Evolutionary conservation across 1,140 invertebrate species (phyloP), one percentile per base, ranked within the genome.

Genomic region (Drosophila fuyamai): DNA sequence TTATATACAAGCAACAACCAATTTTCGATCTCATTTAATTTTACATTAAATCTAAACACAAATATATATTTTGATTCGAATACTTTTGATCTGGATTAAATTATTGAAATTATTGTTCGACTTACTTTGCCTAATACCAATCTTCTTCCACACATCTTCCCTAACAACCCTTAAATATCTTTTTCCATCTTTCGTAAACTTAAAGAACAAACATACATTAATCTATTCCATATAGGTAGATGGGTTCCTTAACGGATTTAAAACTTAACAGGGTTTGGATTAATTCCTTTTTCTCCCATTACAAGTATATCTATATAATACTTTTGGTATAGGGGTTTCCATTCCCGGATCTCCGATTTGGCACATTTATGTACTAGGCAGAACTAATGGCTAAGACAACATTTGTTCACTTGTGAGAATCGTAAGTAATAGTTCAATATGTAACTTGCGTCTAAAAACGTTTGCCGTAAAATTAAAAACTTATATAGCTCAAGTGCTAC

Each of bases 321-420:
- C 73, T 53, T 50, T 59, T 48, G 41, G 62, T 46, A 70, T 63
- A 35, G 32, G 27, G 14, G 16, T 66, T 38, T 63, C 46, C 36
- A 41, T 48, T 5, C 46, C 38, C 14, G 43, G 38, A 32, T n/a
- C 27, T 63, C 9, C 13, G n/a, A 27, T 80, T 89, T 89, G 84
- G 84, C 84, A 89, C 84, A 84, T 70, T 76, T 73, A 81, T 62
- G 57, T 80, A 71, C 79, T 85, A 84, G 27, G 50, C 41, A 16
- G n/a, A 79, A 79, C 82, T 86, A 86, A 73, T 50, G 57, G 48
- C 73, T 89, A 89, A 71, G 76, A 80, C 81, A 85, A 81, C 80
- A 67, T 73, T 54, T 70, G 59, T 50, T 65, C 35, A 14, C 44
- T 54, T 78, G 43, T 75, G 32, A 65, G 47, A 62, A 50, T 58